Evolutionary conservation across 2,113 vertebrate genomes (phyloP), one percentile per base, ranked within the genome.

Genomic region (Oxyura jamaicensis): DNA sequence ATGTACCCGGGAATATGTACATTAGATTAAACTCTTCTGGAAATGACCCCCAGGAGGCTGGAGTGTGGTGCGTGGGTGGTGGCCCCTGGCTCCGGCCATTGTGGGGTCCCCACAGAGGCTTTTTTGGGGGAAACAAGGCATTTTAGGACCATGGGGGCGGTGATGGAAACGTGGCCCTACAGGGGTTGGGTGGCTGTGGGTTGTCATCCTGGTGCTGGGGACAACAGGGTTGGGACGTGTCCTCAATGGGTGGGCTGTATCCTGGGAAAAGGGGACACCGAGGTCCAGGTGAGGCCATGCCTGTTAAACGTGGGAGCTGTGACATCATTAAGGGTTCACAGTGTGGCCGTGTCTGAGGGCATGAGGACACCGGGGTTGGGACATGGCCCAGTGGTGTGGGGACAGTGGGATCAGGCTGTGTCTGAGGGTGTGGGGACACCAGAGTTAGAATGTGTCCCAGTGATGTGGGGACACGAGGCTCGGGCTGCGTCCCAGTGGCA

Each of bases 21-120:
- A 97, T 96, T 97, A 97, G 97, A 98, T 97, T 98, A 98, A 98
- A 98, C 93, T 97, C 91, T 98, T 97, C 97, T 98, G 97, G 97
- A 97, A 97, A 97, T 79, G 86, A 83, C 86, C 76, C 17, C 36
- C 96, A 93, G 96, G 94, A 89, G 92, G 88, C 76, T 31, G 52
- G 22, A 26, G 25, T 22, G 35, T 26, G 60, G 87, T 91, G 95
- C 83, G 81, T 86, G 95, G 96, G 90, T 94, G 86, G 90, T 85
- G 94, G 16, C 52, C 50, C 22, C 12, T 25, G 50, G 50, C 19
- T n/a, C 20, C 33, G 12, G 58, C 50, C 23, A 7, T 13, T 59
- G 21, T 7, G 23, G 60, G 60, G 23, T 62, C 15, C 23, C 22
- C 23, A 4, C 23, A 6, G 35, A 21, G 35, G n/a, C 25, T 26